These are phyloP conservation scores for Alloplasta piceator DNA, from an alignment of 2,888 invertebrate genomes.

Conservation along the genomic window DNA sequence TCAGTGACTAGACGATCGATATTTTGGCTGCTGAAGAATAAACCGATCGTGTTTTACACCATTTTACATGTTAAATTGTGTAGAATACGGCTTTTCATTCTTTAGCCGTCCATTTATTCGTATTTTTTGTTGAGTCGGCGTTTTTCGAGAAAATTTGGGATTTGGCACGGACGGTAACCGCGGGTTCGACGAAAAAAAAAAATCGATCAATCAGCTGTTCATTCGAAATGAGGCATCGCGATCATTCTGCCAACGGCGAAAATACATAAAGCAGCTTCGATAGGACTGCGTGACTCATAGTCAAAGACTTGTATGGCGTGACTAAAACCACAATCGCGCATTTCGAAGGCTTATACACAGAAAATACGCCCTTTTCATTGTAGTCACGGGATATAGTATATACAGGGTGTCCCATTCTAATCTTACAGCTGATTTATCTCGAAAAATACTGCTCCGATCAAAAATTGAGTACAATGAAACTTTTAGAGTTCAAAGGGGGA, in stretches of 20 bases:
- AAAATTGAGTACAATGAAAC: too few relatives aligned
- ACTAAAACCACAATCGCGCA: neutral
- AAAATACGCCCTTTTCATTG: too few relatives aligned
- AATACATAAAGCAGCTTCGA: conserved; percentile 38
- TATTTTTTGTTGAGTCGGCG: conserved; percentile 3
- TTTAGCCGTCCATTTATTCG: neutral
- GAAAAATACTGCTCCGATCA: too few relatives aligned
- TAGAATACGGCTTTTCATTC: neutral
- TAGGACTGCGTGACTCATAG: conserved; percentile 38
- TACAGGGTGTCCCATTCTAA: too few relatives aligned
- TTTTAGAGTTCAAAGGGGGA: too few relatives aligned
- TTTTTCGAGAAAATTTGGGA: conserved; percentile 13
- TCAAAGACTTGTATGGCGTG: neutral
- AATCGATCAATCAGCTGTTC: conserved; percentile 39
- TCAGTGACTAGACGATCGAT: neutral
- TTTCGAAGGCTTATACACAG: too few relatives aligned
- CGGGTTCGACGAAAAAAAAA: conserved; percentile 34
- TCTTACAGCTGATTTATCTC: too few relatives aligned
- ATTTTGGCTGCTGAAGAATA: neutral
- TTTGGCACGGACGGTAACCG: conserved; percentile 3
- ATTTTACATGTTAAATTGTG: neutral
- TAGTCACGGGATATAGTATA: too few relatives aligned
- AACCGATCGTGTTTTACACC: neutral
- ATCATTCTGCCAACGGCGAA: conserved; percentile 18
- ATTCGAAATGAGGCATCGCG: conserved; percentile 32